Conservation (phyloP, 2,797 vertebrate genomes). For the Pempheris klunzingeri region DNA sequence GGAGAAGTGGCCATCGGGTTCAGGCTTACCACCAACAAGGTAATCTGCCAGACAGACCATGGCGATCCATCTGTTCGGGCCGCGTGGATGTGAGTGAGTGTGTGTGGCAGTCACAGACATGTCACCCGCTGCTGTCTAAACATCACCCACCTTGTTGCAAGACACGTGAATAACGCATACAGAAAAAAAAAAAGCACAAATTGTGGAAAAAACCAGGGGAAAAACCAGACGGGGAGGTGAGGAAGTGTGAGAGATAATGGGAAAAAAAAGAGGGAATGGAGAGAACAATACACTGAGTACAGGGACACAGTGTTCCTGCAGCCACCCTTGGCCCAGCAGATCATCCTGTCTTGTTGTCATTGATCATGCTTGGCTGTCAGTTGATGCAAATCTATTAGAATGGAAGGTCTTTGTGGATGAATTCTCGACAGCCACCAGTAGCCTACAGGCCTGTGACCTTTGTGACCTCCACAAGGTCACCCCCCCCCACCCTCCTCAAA, state of each 20-base stretch:
- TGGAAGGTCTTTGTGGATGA: slow-evolving; percentile 67
- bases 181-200: slow-evolving; percentile 22
- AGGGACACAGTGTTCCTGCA: slow-evolving; percentile 44
- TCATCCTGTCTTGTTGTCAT: slow-evolving; percentile 63
- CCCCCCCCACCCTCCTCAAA: slow-evolving; percentile 12
- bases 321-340: slow-evolving; percentile 43
- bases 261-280: background rate
- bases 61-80: slow-evolving; percentile 81
- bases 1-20: slow-evolving; percentile 61
- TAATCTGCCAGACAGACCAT: slow-evolving; percentile 81
- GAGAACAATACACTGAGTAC: slow-evolving; percentile 12
- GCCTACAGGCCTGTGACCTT: slow-evolving; percentile 81
- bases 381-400: slow-evolving; percentile 72
- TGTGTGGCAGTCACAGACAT: slow-evolving; percentile 51
- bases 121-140: slow-evolving; percentile 59
- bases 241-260: slow-evolving; percentile 20
- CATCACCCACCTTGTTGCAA: slow-evolving; percentile 23
- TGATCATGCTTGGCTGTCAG: slow-evolving; percentile 76
- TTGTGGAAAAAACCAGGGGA: background rate
- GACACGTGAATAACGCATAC: slow-evolving; percentile 17
- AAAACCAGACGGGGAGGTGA: slow-evolving; percentile 12
- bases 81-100: slow-evolving; percentile 2
- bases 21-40: slow-evolving; percentile 65
- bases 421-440: slow-evolving; percentile 83
- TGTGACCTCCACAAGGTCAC: slow-evolving; percentile 70